phyloP scores from a whole-genome alignment of 1,140 invertebrate genomes.

The Riptortus pedestris region DNA sequence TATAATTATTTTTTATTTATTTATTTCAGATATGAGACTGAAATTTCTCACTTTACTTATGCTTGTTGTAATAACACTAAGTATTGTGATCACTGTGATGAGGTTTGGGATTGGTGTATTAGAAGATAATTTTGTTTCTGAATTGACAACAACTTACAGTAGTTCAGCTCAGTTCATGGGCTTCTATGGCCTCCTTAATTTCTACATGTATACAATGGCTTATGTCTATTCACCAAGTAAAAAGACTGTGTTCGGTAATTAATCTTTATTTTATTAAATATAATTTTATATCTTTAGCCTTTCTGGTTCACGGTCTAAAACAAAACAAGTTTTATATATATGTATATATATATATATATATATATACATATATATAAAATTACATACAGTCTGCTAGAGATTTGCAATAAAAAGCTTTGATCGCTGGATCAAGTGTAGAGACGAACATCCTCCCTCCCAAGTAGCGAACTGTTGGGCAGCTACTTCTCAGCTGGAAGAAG shows the following conservation, averaged over 20 bases:
- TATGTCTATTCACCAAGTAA: conserved; percentile 85
- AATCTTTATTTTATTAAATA: conserved; percentile 2
- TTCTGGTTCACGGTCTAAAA: no score
- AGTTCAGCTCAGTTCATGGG: conserved; percentile 90
- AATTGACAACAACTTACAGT: conserved; percentile 72
- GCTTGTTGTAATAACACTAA: conserved; percentile 69
- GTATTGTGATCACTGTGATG: conserved; percentile 62
- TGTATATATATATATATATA: no score
- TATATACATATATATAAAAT: no score
- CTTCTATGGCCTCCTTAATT: conserved; percentile 89
- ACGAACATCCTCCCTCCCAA: no score
- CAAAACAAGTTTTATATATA: no score
- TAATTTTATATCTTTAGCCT: no score
- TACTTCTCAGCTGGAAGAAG: no score
- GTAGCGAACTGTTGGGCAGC: no score
- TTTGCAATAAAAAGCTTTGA: no score
- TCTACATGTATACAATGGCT: conserved; percentile 86
- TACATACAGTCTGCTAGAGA: no score
- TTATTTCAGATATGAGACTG: conserved; percentile 69
- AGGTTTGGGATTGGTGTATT: conserved; percentile 78
- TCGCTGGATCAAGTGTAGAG: no score
- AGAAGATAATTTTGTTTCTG: conserved; percentile 87
- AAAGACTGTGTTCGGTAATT: conserved; percentile 68
- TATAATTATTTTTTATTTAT: conserved; percentile 6
- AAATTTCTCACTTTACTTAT: conserved; percentile 84